Base-by-base conservation (phyloP, 2,797 vertebrate genomes). In the Scleropages formosus region DNA sequence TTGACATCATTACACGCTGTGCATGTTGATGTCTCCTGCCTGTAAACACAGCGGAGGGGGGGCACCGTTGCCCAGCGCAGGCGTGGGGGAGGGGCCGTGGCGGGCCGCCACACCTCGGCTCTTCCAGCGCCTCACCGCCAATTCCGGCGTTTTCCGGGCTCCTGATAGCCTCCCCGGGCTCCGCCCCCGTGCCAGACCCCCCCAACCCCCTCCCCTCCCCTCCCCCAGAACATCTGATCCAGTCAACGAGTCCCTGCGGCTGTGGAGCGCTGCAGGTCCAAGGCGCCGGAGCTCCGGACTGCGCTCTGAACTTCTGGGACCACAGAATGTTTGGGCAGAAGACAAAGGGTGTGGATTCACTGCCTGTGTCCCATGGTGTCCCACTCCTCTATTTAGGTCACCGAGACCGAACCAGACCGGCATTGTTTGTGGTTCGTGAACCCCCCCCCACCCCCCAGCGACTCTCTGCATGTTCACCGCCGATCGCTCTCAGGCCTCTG, bases 331-430 rank as follows among this genome's bases (percentile, higher is more conserved):
- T 85, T 91, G 92, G 90, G 88, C 88, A 89, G 84, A 82, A 85
- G 87, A 89, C 87, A 90, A 91, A 90, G 83, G 86, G 82, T 85
- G 90, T 91, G 90, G 88, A 91, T 91, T 91, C 85, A 92, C 92
- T 92, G 91, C 90, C 92, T 89, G 89, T 88, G 87, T 89, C 88
- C 89, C 89, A 89, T 88, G 87, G 89, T 88, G 88, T 89, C 85
- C 87, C 86, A 85, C 90, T 87, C 83, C 85, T 87, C 89, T 91
- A 90, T 91, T 91, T 89, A 88, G 90, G 89, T 89, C 86, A 90
- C 90, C 90, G 89, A 87, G 81, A 86, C 86, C 84, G 87, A 86
- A 84, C 84, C 89, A 86, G 88, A 90, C 87, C 88, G 86, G 90
- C 90, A 87, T 86, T 88, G 89, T 87, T 86, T 88, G 88, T 84